Conservation (phyloP, 2,888 invertebrate genomes). For the Bembecia ichneumoniformis region DNA sequence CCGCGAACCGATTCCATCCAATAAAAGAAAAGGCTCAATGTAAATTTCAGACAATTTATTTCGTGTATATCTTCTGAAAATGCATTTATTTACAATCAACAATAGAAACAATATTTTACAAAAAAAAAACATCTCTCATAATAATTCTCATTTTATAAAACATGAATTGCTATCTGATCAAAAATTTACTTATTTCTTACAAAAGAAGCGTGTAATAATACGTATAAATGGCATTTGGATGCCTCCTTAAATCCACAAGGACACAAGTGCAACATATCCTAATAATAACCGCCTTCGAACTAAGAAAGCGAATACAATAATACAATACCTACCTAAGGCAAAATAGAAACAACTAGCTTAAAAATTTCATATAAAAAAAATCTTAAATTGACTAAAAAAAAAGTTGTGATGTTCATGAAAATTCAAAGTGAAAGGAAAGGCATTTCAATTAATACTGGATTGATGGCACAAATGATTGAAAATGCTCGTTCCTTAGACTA, state of each 20-base stretch:
- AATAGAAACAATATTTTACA: constrained; percentile 64
- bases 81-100: constrained; percentile 70
- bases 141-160: constrained; percentile 42
- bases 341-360: constrained; percentile 68
- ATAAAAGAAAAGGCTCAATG: constrained; percentile 54
- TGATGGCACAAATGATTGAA: constrained; percentile 64
- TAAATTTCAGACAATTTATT: constrained; percentile 69
- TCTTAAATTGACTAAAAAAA: constrained; percentile 65
- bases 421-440: constrained; percentile 58
- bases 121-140: constrained; percentile 45
- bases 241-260: constrained; percentile 67
- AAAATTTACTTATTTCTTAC: constrained; percentile 35
- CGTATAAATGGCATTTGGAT: constrained; percentile 43
- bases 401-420: constrained; percentile 65
- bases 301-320: constrained; percentile 60
- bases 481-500: constrained; percentile 64
- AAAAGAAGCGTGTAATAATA: constrained; percentile 60
- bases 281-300: constrained; percentile 61
- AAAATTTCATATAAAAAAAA: constrained; percentile 59
- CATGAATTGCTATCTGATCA: constrained; percentile 53
- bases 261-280: constrained; percentile 69
- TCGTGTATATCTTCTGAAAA: constrained; percentile 65
- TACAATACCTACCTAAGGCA: constrained; percentile 55
- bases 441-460: constrained; percentile 64
- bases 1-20: constrained; percentile 39